These are phyloP conservation scores for Hetaerina americana DNA, from an alignment of 1,140 invertebrate genomes.

Conservation along the genomic window DNA sequence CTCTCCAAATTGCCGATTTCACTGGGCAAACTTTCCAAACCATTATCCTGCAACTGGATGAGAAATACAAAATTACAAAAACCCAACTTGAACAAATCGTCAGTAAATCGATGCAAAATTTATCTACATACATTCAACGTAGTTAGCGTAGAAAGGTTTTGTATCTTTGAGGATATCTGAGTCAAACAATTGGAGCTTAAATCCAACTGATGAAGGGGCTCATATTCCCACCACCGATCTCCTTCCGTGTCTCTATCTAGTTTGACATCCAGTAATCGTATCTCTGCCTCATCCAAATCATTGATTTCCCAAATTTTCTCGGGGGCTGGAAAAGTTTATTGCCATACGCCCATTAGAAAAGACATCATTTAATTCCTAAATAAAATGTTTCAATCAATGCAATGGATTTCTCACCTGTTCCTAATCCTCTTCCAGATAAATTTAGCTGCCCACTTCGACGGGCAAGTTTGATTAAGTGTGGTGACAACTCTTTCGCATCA, in stretches of 20 bases:
- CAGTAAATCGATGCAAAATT: background rate
- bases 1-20: constrained; percentile 62
- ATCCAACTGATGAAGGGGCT: constrained; percentile 61
- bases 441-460: constrained; percentile 64
- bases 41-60: constrained; percentile 65
- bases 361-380: background rate
- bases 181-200: constrained; percentile 64
- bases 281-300: constrained; percentile 48
- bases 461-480: constrained; percentile 57
- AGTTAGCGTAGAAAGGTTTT: constrained; percentile 51
- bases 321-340: constrained; percentile 49
- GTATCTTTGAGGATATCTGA: constrained; percentile 50
- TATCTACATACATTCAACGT: constrained; percentile 49
- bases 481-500: constrained; percentile 49
- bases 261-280: constrained; percentile 38
- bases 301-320: constrained; percentile 69
- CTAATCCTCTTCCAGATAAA: constrained; percentile 56
- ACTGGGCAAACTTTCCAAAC: constrained; percentile 50
- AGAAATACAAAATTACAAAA: constrained; percentile 6
- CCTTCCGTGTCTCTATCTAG: constrained; percentile 47
- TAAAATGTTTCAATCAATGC: no score
- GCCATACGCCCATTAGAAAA: background rate
- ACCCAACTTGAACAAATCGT: constrained; percentile 1
- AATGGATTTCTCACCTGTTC: constrained; percentile 49
- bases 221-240: constrained; percentile 74